Evolutionary conservation across 2,113 vertebrate species (phyloP), one percentile per base, ranked within the genome.

Genomic region (Corapipo altera): DNA sequence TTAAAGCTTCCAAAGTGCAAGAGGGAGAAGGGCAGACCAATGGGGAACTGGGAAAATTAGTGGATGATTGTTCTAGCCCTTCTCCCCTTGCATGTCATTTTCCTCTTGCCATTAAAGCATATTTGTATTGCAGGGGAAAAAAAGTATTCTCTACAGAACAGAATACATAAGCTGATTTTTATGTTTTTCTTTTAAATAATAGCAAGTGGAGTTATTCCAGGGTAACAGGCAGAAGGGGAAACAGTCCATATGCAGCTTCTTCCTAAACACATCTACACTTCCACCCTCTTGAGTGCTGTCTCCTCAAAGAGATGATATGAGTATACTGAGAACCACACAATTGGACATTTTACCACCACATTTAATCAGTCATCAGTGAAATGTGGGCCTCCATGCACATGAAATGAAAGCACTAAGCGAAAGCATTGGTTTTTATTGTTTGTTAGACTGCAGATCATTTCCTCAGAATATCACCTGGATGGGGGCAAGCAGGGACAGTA

Each of bases 351-450:
- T 32, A 54, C 37, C 22, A 65, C 24, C 64, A 18, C 16, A 12
- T 70, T 69, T 70, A 69, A 37, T 54, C 48, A 75, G 26, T 66
- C 43, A 78, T 27, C 44, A 59, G 32, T 44, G 58, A 79, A 79
- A 76, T 6, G 2, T 52, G 52, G 23, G 43, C 8, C 27, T 74
- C 39, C 0, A 0, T 2, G 9, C 24, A 72, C 39, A 67, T 20
- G 15, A 76, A 73, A 54, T 39, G 7, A 86, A 89, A 91, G 32
- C 41, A 80, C 39, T 32, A n/a, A 70, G 41, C 52, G 51, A 84
- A 84, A 74, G 12, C 32, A 74, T 24, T 64, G 3, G 10, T 89
- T 84, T 93, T 84, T 70, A 24, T 37, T 74, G 13, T 58, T 71
- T 79, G 24, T 39, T 54, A 66, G 15, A 41, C 37, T 73, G 69